phyloP scores from a whole-genome alignment of 1,140 invertebrate species.

The Drosophila sechellia region DNA sequence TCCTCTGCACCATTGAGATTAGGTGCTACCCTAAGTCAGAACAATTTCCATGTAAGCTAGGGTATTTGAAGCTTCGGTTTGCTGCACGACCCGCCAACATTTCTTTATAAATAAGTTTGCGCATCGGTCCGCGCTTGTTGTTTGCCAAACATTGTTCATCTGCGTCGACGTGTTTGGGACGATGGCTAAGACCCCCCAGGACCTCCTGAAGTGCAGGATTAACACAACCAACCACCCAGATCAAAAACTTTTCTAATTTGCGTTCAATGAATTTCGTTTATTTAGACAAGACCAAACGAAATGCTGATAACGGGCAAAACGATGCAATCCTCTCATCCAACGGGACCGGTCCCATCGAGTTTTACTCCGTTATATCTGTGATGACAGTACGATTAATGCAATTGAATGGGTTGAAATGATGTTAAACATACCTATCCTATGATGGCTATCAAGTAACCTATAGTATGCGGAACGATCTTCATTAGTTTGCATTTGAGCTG shows the following conservation, averaged over 20 bases:
- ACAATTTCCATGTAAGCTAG: not conserved
- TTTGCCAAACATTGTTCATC: slow-evolving; percentile 77
- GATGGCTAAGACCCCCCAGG: slow-evolving; percentile 4
- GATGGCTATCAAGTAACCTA: too few species aligned
- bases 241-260: slow-evolving; percentile 72
- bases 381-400: too few species aligned
- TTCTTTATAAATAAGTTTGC: slow-evolving; percentile 73
- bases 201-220: slow-evolving; percentile 2
- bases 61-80: not conserved
- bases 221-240: slow-evolving; percentile 21
- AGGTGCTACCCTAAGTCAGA: too few species aligned
- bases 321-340: not conserved
- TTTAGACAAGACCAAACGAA: too few species aligned
- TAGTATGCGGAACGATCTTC: too few species aligned
- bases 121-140: slow-evolving; percentile 56
- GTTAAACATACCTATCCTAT: too few species aligned
- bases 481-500: too few species aligned
- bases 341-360: slow-evolving; percentile 1
- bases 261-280: slow-evolving; percentile 50
- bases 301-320: not conserved
- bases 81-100: not conserved
- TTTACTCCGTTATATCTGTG: too few species aligned
- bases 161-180: slow-evolving; percentile 52
- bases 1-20: too few species aligned
- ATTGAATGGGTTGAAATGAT: too few species aligned